Conservation (phyloP, 2,888 invertebrate genomes). For the Trachelus stipa region DNA sequence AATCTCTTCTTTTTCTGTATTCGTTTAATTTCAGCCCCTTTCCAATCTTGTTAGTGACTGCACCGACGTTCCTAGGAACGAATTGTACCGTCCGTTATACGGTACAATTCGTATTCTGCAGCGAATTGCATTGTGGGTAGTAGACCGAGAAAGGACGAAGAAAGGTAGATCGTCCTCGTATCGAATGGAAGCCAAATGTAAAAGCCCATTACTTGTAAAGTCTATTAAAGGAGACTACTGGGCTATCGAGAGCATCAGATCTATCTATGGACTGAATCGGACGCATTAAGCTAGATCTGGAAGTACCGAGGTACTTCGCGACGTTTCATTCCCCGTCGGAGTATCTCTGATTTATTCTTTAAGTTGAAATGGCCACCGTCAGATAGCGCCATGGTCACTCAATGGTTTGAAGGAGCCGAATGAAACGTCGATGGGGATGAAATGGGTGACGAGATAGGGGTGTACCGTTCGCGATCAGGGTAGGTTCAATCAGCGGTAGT, state of each 20-base stretch:
- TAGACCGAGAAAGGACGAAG: not conserved
- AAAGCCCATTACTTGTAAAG: not conserved
- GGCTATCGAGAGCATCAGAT: not conserved
- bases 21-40: not conserved
- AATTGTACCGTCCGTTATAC: too few species aligned
- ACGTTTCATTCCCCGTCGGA: not conserved
- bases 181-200: not conserved
- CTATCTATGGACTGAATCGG: not conserved
- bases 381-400: not conserved
- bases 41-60: not conserved
- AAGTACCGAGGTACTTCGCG: not conserved
- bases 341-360: not conserved
- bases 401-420: not conserved
- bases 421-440: not conserved
- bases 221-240: not conserved
- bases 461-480: not conserved
- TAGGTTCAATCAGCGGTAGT: conserved; percentile 7
- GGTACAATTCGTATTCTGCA: not conserved
- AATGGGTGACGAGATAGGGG: not conserved
- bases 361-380: not conserved
- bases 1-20: not conserved
- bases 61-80: not conserved
- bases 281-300: not conserved
- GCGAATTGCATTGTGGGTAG: not conserved
- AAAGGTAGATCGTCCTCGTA: not conserved